Percentiles rank a stretch among this genome's conserved stretches.
Evolutionary conservation across 2,113 vertebrate genomes (phyloP).

Genomic region (Hemiscyllium ocellatum): DNA sequence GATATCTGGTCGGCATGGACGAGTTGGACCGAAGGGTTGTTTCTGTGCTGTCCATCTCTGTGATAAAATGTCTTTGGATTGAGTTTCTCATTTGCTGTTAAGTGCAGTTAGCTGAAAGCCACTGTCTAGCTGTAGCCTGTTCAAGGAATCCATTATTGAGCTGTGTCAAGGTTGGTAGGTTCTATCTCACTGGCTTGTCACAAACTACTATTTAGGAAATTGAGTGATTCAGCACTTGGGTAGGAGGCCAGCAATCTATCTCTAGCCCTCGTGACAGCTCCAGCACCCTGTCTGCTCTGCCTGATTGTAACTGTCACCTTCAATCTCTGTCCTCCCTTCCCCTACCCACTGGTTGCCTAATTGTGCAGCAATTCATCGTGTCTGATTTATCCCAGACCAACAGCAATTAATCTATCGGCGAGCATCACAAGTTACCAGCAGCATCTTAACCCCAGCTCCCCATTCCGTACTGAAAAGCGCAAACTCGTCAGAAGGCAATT

Average conservation of each 20-base stretch:
- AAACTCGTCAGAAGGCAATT: not conserved
- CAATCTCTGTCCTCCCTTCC: not conserved
- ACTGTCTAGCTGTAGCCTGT: not conserved
- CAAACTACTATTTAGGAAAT: conserved; percentile 15
- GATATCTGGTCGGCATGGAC: too few relatives aligned
- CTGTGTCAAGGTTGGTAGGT: not conserved
- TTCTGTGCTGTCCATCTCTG: too few relatives aligned
- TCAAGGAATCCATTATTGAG: conserved; percentile 17
- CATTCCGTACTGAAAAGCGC: too few relatives aligned
- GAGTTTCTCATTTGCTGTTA: not conserved
- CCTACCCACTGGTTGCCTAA: not conserved
- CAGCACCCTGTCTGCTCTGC: not conserved
- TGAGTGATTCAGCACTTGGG: not conserved
- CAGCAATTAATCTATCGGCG: not conserved
- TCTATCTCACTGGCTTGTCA: not conserved
- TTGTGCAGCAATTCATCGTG: not conserved
- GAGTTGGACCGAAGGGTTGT: too few relatives aligned
- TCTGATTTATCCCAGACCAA: not conserved
- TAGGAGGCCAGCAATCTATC: not conserved
- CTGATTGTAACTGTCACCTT: conserved; percentile 4
- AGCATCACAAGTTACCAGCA: not conserved
- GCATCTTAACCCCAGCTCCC: not conserved
- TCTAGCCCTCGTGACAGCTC: not conserved
- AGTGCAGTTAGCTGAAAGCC: not conserved
- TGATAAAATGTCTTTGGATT: not conserved